These are phyloP conservation scores for Perizoma flavofasciatum DNA, from an alignment of 2,888 invertebrate genomes.

Conservation along the genomic window DNA sequence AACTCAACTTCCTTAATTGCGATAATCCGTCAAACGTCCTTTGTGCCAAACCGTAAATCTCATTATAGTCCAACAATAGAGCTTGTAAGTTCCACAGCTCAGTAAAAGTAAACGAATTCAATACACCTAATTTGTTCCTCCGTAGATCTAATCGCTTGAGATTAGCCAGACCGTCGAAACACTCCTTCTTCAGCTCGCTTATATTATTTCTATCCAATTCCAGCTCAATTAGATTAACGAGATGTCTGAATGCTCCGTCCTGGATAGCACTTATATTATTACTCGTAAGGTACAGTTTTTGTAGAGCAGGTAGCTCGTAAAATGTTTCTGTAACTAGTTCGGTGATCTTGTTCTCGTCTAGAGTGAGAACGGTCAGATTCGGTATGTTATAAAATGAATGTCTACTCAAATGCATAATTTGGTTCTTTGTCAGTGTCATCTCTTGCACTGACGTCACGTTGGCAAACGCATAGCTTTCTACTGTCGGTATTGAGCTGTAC, in stretches of 20 bases:
- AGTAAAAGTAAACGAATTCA: constrained; percentile 91
- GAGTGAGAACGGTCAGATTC: constrained; percentile 86
- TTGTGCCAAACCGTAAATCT: constrained; percentile 88
- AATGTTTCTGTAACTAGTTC: constrained; percentile 90
- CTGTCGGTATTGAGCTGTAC: constrained; percentile 88
- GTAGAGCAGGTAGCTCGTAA: constrained; percentile 87
- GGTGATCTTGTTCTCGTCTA: constrained; percentile 90
- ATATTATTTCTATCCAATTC: constrained; percentile 92
- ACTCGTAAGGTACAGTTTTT: constrained; percentile 91
- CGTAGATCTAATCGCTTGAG: constrained; percentile 89
- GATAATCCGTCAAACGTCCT: constrained; percentile 90
- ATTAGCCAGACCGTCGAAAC: constrained; percentile 89
- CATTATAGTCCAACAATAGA: constrained; percentile 88
- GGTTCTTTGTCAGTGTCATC: constrained; percentile 88
- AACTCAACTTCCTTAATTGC: constrained; percentile 87
- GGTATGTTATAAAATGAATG: constrained; percentile 90
- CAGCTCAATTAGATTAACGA: constrained; percentile 89
- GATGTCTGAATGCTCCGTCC: constrained; percentile 91
- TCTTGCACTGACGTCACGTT: constrained; percentile 88
- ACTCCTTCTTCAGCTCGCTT: constrained; percentile 89
- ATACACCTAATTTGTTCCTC: constrained; percentile 88
- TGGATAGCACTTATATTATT: constrained; percentile 94
- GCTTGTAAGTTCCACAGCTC: constrained; percentile 90
- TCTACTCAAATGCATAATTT: constrained; percentile 86
- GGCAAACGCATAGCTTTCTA: constrained; percentile 89